phyloP scores from a whole-genome alignment of 2,888 invertebrate genomes.

The Mythimna lalbum region DNA sequence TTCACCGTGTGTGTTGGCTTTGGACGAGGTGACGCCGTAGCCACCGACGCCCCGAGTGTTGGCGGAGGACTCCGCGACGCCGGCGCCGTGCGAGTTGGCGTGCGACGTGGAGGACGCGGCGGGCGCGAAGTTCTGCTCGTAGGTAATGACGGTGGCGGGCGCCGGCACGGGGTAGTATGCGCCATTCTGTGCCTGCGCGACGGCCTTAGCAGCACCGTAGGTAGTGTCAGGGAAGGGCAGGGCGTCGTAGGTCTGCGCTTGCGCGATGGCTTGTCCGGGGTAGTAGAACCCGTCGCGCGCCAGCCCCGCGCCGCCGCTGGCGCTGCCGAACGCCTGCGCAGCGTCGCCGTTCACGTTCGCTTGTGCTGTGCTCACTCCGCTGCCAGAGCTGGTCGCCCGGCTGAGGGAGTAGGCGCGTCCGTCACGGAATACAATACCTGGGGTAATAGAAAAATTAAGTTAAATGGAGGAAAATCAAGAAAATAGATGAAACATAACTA shows the following conservation, averaged over 20 bases:
- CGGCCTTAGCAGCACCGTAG: constrained; percentile 64
- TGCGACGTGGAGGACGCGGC: constrained; percentile 73
- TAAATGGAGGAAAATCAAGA: not conserved
- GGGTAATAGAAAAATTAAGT: constrained; percentile 17
- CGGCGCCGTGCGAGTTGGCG: constrained; percentile 74
- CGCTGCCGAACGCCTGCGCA: constrained; percentile 63
- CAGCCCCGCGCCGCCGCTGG: constrained; percentile 54
- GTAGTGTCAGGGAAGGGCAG: constrained; percentile 35
- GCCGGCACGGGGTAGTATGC: constrained; percentile 78
- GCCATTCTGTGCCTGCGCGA: constrained; percentile 63
- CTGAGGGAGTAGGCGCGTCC: constrained; percentile 81
- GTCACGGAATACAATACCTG: constrained; percentile 80
- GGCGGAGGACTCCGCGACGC: constrained; percentile 78
- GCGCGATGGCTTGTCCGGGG: constrained; percentile 74
- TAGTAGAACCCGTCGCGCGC: constrained; percentile 72
- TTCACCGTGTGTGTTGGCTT: constrained; percentile 75
- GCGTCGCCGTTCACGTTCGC: constrained; percentile 72
- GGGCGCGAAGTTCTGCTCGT: constrained; percentile 79
- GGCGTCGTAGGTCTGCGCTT: constrained; percentile 60
- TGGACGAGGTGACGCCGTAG: constrained; percentile 74
- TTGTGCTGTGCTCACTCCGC: constrained; percentile 74
- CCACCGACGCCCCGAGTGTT: constrained; percentile 74
- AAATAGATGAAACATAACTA: too few relatives aligned
- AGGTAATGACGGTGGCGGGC: constrained; percentile 80
- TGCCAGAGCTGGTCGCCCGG: constrained; percentile 75